Base-by-base conservation (phyloP, 2,888 invertebrate genomes). In the Belgica antarctica region DNA sequence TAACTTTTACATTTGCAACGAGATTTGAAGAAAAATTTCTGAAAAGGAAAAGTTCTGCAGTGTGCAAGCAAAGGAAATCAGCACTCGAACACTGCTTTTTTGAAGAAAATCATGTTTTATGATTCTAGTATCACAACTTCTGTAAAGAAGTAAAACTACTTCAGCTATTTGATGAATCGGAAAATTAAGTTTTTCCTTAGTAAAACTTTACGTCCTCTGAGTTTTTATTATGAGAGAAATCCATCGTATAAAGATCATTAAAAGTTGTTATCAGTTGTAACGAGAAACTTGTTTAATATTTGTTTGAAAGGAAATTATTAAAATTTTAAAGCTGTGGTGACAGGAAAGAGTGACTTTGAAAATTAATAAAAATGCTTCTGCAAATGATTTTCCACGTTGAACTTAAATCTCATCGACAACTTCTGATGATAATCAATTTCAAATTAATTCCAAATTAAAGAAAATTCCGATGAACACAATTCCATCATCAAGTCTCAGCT, bases 61-160 rank as follows among this genome's bases (percentile, higher is more conserved):
- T 22, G 19, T 52, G 52, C 52, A 52, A 52, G 52, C 52, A 52
- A n/a, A 22, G 22, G 52, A 52, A 52, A 52, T 52, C 52, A 52
- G 52, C 52, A 52, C 52, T 52, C 52, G 17, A 52, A 22, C 17
- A 52, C 5, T 31, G n/a, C 22, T 22, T 52, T 52, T n/a, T 52
- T 5, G 12, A 52, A 41, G 22, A 52, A 7, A 8, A 52, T 52
- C 19, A 52, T 52, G 52, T 52, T 52, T 52, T 52, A 52, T 52
- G 52, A 52, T 22, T 52, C 52, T 52, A 22, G 19, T 52, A 19
- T 17, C n/a, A 52, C 12, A 22, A 52, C 19, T 52, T 52, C 22
- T 15, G 12, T 22, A 22, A 52, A 7, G 52, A 17, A 52, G 52
- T 52, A 52, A 52, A 41, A 52, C 7, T 52, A 52, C 41, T 41